These are phyloP conservation scores for Labroides dimidiatus DNA, from an alignment of 2,797 vertebrate genomes.

Conservation along the genomic window DNA sequence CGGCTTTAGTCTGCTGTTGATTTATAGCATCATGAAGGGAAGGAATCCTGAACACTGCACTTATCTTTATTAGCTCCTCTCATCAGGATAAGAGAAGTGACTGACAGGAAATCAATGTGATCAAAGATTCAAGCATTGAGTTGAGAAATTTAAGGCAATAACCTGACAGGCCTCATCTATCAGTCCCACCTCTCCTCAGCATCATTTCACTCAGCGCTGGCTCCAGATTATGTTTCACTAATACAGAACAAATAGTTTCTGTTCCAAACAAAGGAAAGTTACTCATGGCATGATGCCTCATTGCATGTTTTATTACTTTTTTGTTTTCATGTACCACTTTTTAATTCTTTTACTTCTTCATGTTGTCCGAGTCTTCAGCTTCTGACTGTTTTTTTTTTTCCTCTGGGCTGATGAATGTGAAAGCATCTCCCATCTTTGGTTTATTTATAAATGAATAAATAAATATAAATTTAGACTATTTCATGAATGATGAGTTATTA, in stretches of 20 bases:
- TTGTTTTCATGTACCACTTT: not conserved
- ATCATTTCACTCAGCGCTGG: slow-evolving; percentile 24
- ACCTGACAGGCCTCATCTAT: slow-evolving; percentile 26
- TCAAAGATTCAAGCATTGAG: slow-evolving; percentile 23
- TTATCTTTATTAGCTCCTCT: slow-evolving; percentile 10
- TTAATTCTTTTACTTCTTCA: not conserved
- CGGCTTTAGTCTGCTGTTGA: not conserved
- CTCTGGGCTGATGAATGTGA: too few species aligned
- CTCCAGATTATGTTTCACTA: slow-evolving; percentile 2
- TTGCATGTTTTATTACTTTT: not conserved
- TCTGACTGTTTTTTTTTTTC: not conserved
- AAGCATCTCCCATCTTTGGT: not conserved
- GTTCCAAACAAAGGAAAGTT: not conserved
- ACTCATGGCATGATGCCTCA: not conserved
- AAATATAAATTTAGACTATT: too few species aligned
- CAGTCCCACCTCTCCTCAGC: slow-evolving; percentile 1
- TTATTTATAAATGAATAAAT: not conserved
- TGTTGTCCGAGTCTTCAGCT: not conserved
- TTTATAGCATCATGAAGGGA: not conserved
- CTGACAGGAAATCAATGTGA: slow-evolving; percentile 31
- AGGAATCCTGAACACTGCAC: not conserved
- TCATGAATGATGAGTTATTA: too few species aligned
- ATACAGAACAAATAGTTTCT: slow-evolving; percentile 5
- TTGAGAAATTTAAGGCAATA: slow-evolving; percentile 24
- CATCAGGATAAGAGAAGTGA: slow-evolving; percentile 8